Evolutionary conservation across 2,888 invertebrate species (phyloP), one percentile per base, ranked within the genome.

Genomic region (Monochamus alternatus): DNA sequence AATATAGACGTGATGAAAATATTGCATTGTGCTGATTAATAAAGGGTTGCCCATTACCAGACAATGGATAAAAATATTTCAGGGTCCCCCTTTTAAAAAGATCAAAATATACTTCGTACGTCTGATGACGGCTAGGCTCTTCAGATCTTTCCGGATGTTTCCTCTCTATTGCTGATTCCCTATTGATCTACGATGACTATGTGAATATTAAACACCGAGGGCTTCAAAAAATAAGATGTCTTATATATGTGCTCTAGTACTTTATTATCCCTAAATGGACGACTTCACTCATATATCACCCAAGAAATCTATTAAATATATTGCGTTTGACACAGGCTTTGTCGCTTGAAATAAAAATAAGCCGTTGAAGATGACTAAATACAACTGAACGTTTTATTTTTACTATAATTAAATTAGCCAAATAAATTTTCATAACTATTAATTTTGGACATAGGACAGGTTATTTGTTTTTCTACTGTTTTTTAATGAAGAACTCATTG

Each of bases 1-100:
- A 88, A 88, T 87, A 86, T 82, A 85, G 84, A 83, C 87, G 86
- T 88, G 87, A 88, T 88, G 87, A 87, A 88, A 88, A 87, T 86
- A 85, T 86, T 85, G 85, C 85, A 86, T 86, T 87, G 86, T 87
- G 85, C 83, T 83, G 81, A 83, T 84, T 83, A 85, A 86, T 85
- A 87, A 87, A 87, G 88, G 87, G 87, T 87, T 87, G 85, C 84
- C 86, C 83, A 87, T 87, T 87, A 82, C 80, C 82, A 81, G 83
- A 87, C 86, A 86, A 87, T 86, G 84, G 87, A 84, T 81, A 81
- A 85, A 85, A 84, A 85, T 82, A 78, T 81, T 69, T 62, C 44
- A 60, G 84, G 84, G 84, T 83, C 85, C 82, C 85, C 85, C 84
- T 82, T 82, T 82, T 82, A 80, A 80, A 80, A 82, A 60, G 69